phyloP scores from a whole-genome alignment of 37 sponge, comb jelly and placozoan genomes.

The Axinella damicornis region DNA sequence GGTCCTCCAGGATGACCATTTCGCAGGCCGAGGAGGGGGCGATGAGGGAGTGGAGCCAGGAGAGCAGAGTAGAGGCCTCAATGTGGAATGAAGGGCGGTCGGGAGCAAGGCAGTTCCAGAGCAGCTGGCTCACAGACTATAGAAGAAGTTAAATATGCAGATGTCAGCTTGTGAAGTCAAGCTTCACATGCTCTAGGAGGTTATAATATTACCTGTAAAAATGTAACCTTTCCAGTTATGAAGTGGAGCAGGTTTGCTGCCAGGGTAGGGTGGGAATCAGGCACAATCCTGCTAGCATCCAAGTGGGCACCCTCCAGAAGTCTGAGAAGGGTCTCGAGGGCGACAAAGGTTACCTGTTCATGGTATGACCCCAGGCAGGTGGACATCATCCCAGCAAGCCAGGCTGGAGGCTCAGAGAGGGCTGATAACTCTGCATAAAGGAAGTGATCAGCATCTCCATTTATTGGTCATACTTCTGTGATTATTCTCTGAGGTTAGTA shows the following conservation, averaged over 20 bases:
- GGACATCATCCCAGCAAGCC: background rate
- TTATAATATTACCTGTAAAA: no score
- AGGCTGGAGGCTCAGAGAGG: background rate
- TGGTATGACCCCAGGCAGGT: conserved; percentile 18
- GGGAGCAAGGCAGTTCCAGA: conserved; percentile 42
- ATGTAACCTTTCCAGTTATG: no score
- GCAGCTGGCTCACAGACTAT: conserved; percentile 30
- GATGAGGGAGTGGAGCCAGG: conserved; percentile 28
- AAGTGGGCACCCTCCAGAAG: background rate
- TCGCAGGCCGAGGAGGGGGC: conserved; percentile 23
- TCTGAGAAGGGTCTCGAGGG: conserved; percentile 20
- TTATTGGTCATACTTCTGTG: no score
- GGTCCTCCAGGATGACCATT: conserved; percentile 33
- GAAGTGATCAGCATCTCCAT: no score
- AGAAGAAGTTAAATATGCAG: background rate
- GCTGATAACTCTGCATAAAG: no score
- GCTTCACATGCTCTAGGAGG: no score
- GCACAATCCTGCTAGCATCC: background rate
- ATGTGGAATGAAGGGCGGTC: conserved; percentile 6
- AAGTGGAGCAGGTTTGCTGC: no score
- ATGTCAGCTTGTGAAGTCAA: no score
- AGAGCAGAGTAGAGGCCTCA: conserved; percentile 40
- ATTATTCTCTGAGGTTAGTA: no score
- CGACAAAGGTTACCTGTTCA: conserved; percentile 23
- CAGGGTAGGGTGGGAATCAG: no score